Conservation (phyloP, 2,113 vertebrate species). For the Haemorhous mexicanus region DNA sequence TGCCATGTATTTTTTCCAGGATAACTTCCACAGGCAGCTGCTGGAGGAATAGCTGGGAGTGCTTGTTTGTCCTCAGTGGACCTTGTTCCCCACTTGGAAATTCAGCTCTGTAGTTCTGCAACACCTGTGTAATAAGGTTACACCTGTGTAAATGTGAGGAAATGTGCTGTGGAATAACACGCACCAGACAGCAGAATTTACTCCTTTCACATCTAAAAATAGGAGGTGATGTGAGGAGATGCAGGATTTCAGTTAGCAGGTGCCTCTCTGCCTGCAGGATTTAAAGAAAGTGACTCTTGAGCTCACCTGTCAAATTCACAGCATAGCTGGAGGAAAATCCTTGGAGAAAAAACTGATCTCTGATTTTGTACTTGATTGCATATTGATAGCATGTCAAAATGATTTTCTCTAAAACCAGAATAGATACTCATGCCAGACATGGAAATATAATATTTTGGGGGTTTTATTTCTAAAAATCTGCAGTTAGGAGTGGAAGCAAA, state of each 20-base stretch:
- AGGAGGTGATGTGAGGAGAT: neutral
- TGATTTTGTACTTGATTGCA: neutral
- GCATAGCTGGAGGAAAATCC: neutral
- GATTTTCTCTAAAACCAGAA: neutral
- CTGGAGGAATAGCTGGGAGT: neutral
- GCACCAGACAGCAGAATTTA: constrained; percentile 12
- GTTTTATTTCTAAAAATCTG: neutral
- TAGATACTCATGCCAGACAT: neutral
- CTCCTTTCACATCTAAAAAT: constrained; percentile 30
- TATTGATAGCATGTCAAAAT: neutral
- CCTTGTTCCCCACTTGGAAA: neutral
- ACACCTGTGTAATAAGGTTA: constrained; percentile 44
- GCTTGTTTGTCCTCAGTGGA: neutral
- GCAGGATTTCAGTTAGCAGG: neutral
- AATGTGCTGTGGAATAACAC: neutral
- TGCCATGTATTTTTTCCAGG: neutral
- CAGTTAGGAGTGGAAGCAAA: neutral
- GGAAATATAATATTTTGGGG: neutral
- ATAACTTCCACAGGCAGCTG: neutral
- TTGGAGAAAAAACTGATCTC: neutral
- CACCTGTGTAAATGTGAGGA: constrained; percentile 37
- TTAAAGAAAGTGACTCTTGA: neutral
- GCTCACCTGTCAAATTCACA: neutral
- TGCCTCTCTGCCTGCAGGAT: neutral
- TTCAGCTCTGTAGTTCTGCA: neutral